A percentile compares a stretch with the other conserved stretches of the same genome.
phyloP scores from a whole-genome alignment of 1,140 invertebrate genomes.

The Heliconius congener region DNA sequence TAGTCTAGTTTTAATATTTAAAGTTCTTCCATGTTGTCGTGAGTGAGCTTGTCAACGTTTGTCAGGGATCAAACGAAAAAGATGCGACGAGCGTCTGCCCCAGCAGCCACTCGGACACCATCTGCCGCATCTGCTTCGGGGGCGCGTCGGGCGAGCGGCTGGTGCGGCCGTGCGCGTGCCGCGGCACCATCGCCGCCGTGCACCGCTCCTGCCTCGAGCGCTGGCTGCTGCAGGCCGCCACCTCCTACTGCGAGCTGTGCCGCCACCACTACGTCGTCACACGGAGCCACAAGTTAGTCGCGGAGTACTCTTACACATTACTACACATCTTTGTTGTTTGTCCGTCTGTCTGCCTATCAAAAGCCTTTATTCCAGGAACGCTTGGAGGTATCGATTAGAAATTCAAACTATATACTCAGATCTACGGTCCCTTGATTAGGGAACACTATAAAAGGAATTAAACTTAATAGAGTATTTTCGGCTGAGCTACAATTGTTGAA shows the following conservation, averaged over 20 bases:
- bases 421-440: too few species aligned
- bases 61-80: background rate
- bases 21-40: too few species aligned
- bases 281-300: constrained; percentile 64
- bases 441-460: too few species aligned
- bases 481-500: too few species aligned
- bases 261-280: constrained; percentile 80
- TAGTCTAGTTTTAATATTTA: too few species aligned
- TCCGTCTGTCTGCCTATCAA: too few species aligned
- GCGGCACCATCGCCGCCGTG: constrained; percentile 86
- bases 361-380: too few species aligned
- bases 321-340: too few species aligned
- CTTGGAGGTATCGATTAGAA: too few species aligned
- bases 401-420: too few species aligned
- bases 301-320: too few species aligned
- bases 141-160: constrained; percentile 72
- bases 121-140: constrained; percentile 77
- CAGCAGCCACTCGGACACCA: constrained; percentile 60
- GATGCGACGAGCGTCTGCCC: constrained; percentile 52
- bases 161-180: constrained; percentile 74
- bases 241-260: constrained; percentile 84
- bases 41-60: background rate
- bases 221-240: constrained; percentile 85
- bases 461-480: too few species aligned
- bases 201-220: constrained; percentile 86